Evolutionary conservation across 2,797 vertebrate genomes (phyloP), one percentile per base, ranked within the genome.

Genomic region (Thunnus albacares): DNA sequence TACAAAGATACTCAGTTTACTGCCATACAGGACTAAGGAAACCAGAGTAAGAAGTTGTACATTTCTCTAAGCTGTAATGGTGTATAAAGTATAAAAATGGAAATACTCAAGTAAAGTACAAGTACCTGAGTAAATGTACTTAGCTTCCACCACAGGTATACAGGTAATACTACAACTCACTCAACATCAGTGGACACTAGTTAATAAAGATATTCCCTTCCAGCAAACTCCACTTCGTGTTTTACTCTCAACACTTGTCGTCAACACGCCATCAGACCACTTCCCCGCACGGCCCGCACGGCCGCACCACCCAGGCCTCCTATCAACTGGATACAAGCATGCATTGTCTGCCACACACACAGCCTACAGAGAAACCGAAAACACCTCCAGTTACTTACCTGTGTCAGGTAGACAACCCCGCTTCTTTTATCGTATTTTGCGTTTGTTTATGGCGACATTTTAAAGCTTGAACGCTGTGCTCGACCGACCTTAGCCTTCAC

Each of bases 251-350:
- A 57, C 63, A 1, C 64, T 41, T 22, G 45, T 3, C 22, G 74
- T 74, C 84, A 89, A 90, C 94, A 87, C 92, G 77, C 91, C 88
- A 95, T 95, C 94, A 79, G 79, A 89, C 93, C 90, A 95, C 74
- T 35, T 77, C 83, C 28, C 57, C 20, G 71, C 72, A 30, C 58
- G 53, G 22, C 65, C 41, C 41, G 41, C 83, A 63, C 82, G 22
- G 62, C 41, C 41, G 41, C 83, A 63, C 82, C 89, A 71, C 89
- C 87, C 80, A 79, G 83, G 75, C 80, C 71, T 78, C 58, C 9
- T 79, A 75, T 77, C 78, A 56, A 65, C 72, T 17, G 58, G 61
- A 60, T 61, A 17, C 65, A 84, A 80, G 85, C 82, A 86, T 30
- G 81, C 20, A 53, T 17, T 61, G 10, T 61, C 22, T 55, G 52